Base-by-base conservation (phyloP, 2,888 invertebrate genomes). In the Ypsolopha sequella region DNA sequence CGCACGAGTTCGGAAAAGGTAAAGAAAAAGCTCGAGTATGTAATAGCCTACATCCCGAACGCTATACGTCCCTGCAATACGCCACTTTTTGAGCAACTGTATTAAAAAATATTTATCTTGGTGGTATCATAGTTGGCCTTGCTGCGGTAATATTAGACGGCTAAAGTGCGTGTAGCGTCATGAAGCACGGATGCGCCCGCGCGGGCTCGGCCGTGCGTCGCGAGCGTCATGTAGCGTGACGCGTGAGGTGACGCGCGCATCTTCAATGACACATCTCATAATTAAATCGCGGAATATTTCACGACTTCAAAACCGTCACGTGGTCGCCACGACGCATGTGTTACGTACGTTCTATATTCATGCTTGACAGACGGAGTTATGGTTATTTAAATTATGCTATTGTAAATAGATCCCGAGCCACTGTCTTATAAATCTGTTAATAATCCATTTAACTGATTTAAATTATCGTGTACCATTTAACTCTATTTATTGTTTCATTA, bases 141-240 rank as follows among this genome's bases (percentile, higher is more conserved):
- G 24, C 2, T 24, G 24, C 24, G 24, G 24, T 24, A 24, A 24
- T 24, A 24, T 24, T 3, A 24, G 24, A 24, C 24, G 24, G 24
- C 24, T 4, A 24, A 24, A 24, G 24, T 24, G 24, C 24, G 24
- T 24, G 24, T 24, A 24, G 24, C 24, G 24, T 24, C 24, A 24
- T 24, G 24, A 24, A 24, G 24, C 24, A 24, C 24, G 8, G n/a
- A 43, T 43, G 57, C 41, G 51, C 11, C 41, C 52, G 52, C 55
- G 64, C 63, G 61, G 63, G 62, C 63, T 65, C 65, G 64, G 59
- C 60, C 46, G 61, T 62, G 61, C 63, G 65, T 64, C 64, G 59
- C 59, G 48, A 8, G 36, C 41, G 48, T 54, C 53, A 55, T 51
- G 52, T 44, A 53, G 51, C 56, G 54, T 74, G 73, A 73, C 68